Conservation (phyloP, 53 echinoderm and acorn worm species). For the Crossaster papposus region DNA sequence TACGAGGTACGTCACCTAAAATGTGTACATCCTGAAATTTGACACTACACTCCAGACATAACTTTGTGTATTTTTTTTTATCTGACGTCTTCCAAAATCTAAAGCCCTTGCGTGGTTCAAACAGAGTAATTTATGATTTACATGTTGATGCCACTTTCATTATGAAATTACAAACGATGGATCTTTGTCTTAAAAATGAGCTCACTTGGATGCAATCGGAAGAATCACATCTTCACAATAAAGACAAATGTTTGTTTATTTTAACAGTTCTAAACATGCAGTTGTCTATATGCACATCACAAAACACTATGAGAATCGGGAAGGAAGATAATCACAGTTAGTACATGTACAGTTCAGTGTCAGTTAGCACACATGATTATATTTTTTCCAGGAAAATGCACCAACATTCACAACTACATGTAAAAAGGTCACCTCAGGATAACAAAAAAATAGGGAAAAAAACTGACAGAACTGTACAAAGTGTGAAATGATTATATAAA, state of each 20-base stretch:
- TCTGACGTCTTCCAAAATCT: neutral
- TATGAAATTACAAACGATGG: no score
- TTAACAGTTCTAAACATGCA: conserved; percentile 20
- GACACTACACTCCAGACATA: neutral
- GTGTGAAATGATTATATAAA: neutral
- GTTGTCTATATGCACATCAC: conserved; percentile 7
- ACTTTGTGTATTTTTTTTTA: neutral
- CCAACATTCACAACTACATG: neutral
- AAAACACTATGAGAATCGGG: neutral
- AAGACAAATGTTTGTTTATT: no score
- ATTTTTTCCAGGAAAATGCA: neutral
- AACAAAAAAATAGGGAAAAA: neutral
- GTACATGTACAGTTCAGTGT: neutral
- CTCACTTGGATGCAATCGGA: neutral
- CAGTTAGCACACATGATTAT: neutral
- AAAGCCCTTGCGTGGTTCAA: neutral
- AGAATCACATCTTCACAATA: neutral
- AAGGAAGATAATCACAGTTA: neutral
- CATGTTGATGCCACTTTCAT: no score
- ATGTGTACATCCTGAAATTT: neutral
- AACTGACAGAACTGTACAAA: neutral
- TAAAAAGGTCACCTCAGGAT: neutral
- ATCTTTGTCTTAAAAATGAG: no score
- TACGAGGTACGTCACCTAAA: neutral
- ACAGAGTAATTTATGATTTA: neutral